Base-by-base conservation (phyloP, 2,113 vertebrate species). In the Azemiops feae region DNA sequence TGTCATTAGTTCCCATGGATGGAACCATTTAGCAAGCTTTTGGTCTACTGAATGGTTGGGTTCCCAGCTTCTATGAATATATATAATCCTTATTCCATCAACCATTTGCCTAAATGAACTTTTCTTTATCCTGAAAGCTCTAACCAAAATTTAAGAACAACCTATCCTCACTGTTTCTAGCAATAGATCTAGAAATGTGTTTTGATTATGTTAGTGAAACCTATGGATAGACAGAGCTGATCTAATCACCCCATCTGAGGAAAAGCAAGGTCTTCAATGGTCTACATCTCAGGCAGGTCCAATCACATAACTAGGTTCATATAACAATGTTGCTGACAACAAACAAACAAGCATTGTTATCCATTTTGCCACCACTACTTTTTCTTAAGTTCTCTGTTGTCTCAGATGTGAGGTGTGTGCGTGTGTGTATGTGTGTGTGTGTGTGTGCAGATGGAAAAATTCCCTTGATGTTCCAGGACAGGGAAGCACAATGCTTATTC, bases 401-500 rank as follows among this genome's bases (percentile, higher is more conserved):
- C 92, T 91, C 88, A 94, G 94, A 96, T 50, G 89, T 94, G 95
- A 97, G 96, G 96, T 96, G 96, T 96, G 91, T 89, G 94, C 95
- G 95, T 96, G 96, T 95, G 92, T 58, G 96, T 97, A 96, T 96
- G 91, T 89, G 94, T 95, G 95, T 96, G 96, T 95, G 93, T 95
- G 91, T 88, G 95, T 95, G 95, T 95, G 96, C 95, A 93, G 95
- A 96, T 88, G 91, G 95, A 90, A 94, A 96, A 93, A 11, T 93
- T 94, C 95, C 96, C 97, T 97, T 97, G 96, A 97, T 97, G 95
- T 97, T 97, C 93, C 93, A 96, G 94, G 94, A 95, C 94, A 92
- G 92, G 95, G 97, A 97, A 97, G 97, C 91, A 96, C 90, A 97
- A 96, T 97, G 95, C 96, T 94, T 94, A 91, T 93, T 95, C 94